Conservation (phyloP, 1,140 invertebrate genomes). For the Archegozetes longisetosus region DNA sequence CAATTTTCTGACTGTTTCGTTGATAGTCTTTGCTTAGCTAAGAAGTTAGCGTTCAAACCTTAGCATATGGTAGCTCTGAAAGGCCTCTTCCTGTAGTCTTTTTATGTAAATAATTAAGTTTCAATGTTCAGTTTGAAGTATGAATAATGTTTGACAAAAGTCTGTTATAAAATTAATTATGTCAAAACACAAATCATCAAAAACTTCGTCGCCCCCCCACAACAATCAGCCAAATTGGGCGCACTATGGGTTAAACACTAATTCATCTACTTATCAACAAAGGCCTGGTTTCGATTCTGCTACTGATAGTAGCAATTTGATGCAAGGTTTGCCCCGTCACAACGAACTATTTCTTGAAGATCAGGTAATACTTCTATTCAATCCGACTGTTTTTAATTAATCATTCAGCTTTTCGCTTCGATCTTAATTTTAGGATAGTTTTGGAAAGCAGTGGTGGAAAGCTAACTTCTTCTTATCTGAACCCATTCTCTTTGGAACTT, state of each 20-base stretch:
- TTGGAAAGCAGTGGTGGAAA: not conserved
- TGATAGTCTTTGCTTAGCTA: too few species aligned
- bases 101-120: too few species aligned
- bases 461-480: constrained; percentile 29
- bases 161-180: too few species aligned
- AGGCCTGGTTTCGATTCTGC: not conserved
- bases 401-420: not conserved
- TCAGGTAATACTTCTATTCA: not conserved
- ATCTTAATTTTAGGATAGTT: not conserved
- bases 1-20: too few species aligned
- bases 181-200: not conserved
- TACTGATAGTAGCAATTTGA: not conserved
- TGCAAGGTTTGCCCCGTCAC: not conserved
- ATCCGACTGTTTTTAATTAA: not conserved
- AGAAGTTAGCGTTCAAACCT: too few species aligned
- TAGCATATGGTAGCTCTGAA: too few species aligned
- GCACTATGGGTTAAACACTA: not conserved
- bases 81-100: too few species aligned
- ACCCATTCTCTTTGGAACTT: constrained; percentile 85
- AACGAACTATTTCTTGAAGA: not conserved
- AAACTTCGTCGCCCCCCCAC: not conserved
- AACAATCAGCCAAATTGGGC: not conserved
- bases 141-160: too few species aligned
- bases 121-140: not conserved
- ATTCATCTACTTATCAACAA: not conserved